Percentiles rank a stretch among this genome's conserved stretches.
These are phyloP conservation scores for Myocastor coypus DNA, from an alignment of 2,113 vertebrate genomes.

Conservation along the genomic window DNA sequence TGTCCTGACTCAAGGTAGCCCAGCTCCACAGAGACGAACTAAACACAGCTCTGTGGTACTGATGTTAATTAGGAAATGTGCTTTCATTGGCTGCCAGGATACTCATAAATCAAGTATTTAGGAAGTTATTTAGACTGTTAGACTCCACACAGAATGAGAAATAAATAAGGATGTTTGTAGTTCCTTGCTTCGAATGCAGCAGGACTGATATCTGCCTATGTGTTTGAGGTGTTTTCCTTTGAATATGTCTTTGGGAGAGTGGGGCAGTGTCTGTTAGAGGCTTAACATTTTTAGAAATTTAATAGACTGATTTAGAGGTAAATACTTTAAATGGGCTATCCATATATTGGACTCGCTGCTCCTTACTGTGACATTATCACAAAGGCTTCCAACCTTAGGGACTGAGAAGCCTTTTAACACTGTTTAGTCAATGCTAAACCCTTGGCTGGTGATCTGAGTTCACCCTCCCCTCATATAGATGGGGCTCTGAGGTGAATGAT, in stretches of 20 bases:
- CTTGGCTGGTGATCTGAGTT: slow-evolving; percentile 59
- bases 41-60: not conserved
- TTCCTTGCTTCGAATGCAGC: not conserved
- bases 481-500: slow-evolving; percentile 55
- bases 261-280: slow-evolving; percentile 45
- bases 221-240: slow-evolving; percentile 62
- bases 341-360: slow-evolving; percentile 29
- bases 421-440: slow-evolving; percentile 62
- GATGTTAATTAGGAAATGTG: not conserved
- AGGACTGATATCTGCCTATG: not conserved
- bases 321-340: slow-evolving; percentile 68
- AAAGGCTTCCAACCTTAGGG: slow-evolving; percentile 62
- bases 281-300: slow-evolving; percentile 72
- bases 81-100: not conserved
- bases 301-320: slow-evolving; percentile 72
- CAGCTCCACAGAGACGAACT: not conserved
- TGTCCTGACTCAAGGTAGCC: not conserved
- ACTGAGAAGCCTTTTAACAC: slow-evolving; percentile 71
- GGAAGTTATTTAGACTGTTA: slow-evolving; percentile 23
- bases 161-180: not conserved
- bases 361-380: slow-evolving; percentile 61
- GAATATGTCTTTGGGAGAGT: slow-evolving; percentile 55
- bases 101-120: not conserved
- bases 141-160: not conserved
- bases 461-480: slow-evolving; percentile 29